Base-by-base conservation (phyloP, 2,797 vertebrate genomes). In the Protonibea diacanthus region DNA sequence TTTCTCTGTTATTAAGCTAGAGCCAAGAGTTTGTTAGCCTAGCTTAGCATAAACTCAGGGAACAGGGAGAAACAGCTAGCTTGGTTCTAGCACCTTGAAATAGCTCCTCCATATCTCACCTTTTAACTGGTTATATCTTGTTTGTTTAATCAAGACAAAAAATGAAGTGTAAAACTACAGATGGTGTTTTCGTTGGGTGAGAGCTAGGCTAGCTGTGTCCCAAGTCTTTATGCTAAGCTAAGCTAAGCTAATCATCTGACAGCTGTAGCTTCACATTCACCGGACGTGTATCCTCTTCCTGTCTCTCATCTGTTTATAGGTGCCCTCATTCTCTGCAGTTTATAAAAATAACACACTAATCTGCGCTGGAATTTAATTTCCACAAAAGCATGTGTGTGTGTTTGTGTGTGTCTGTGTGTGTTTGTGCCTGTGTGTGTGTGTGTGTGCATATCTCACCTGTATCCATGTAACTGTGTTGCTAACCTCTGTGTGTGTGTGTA, bases 381-480 rank as follows among this genome's bases (percentile, higher is more conserved):
- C n/a, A 20, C 18, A 29, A 62, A 48, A 51, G 20, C 56, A 27
- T 58, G 61, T 49, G 63, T 25, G 66, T 81, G 18, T 20, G 11
- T 70, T 40, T 64, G 45, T 60, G 40, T 55, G 63, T 65, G 25
- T 74, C 18, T 64, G 29, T 82, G 59, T 21, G 45, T 27, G 25
- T 27, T 27, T 82, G 45, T 87, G 11, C 74, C 11, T 74, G 49
- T 70, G 56, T 83, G 95, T 87, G 11, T 75, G 11, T 74, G 49
- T 70, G 56, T 83, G 95, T 38, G 4, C 27, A 29, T 29, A 29
- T 7, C 9, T 57, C 2, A 33, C 17, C 23, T 56, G 53, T 56
- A 4, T 17, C 53, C 52, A 55, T 25, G 52, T 17, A 11, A 3
- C 49, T 23, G 21, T 53, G 51, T 14, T 6, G 25, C 88, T 27